phyloP scores from a whole-genome alignment of 2,888 invertebrate species.

The Torymus tubicola region DNA sequence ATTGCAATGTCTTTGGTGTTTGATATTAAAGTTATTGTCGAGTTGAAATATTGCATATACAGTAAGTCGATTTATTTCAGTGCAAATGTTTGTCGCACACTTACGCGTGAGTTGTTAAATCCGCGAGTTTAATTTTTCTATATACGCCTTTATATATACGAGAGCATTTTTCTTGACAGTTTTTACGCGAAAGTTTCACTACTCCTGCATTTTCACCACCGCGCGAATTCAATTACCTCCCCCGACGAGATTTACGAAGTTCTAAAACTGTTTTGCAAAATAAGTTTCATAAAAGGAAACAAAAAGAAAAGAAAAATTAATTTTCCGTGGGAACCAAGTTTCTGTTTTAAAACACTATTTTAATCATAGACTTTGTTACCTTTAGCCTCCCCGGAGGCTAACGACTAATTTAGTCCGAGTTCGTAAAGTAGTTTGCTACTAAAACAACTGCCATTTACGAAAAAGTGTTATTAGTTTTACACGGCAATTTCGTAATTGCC shows the following conservation, averaged over 20 bases:
- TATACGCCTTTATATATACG: too few relatives aligned
- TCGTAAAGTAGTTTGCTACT: neutral
- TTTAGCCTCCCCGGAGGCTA: neutral
- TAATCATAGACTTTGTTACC: conserved; percentile 5
- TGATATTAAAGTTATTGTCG: too few relatives aligned
- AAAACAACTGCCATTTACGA: conserved; percentile 16
- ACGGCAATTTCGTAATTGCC: conserved; percentile 5
- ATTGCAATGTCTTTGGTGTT: too few relatives aligned
- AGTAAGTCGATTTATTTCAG: too few relatives aligned
- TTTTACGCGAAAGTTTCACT: too few relatives aligned
- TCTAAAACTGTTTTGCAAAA: conserved; percentile 5
- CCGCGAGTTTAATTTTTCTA: too few relatives aligned
- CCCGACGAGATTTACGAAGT: neutral
- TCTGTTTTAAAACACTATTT: neutral
- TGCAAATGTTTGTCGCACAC: too few relatives aligned
- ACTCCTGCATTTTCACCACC: too few relatives aligned
- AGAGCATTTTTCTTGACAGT: too few relatives aligned
- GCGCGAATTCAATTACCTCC: too few relatives aligned
- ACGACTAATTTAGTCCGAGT: neutral
- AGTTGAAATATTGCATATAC: too few relatives aligned
- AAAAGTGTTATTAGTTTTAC: conserved; percentile 23
- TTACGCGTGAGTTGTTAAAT: too few relatives aligned
- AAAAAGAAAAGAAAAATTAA: neutral
- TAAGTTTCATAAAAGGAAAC: neutral
- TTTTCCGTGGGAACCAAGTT: neutral